Conservation (phyloP, 1,140 invertebrate species). For the Temnothorax nylanderi region DNA sequence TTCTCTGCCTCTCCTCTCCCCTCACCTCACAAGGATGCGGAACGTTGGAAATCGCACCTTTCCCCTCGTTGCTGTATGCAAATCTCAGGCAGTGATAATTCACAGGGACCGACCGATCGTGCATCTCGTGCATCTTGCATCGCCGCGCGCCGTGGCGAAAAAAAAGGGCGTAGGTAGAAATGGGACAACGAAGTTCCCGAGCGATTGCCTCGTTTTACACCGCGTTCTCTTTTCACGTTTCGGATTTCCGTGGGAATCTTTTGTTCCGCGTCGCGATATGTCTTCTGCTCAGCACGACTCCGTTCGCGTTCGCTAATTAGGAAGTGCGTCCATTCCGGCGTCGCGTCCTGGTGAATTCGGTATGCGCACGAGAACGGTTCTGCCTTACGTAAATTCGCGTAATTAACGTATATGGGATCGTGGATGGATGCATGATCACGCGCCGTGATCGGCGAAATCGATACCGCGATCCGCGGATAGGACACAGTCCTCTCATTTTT, state of each 20-base stretch:
- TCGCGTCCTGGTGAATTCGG: slow-evolving; percentile 22
- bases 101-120: slow-evolving; percentile 61
- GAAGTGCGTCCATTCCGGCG: slow-evolving; percentile 52
- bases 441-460: slow-evolving; percentile 38
- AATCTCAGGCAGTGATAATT: slow-evolving; percentile 61
- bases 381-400: slow-evolving; percentile 43
- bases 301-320: slow-evolving; percentile 62
- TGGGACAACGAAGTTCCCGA: background rate
- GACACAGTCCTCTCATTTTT: slow-evolving; percentile 23
- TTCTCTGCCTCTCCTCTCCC: slow-evolving; percentile 13
- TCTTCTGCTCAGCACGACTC: slow-evolving; percentile 27
- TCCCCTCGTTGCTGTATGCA: slow-evolving; percentile 55
- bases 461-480: slow-evolving; percentile 4
- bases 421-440: slow-evolving; percentile 1
- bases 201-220: background rate
- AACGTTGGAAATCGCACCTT: slow-evolving; percentile 59
- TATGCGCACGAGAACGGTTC: slow-evolving; percentile 4
- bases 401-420: slow-evolving; percentile 38
- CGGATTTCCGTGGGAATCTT: slow-evolving; percentile 62
- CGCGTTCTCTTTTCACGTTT: slow-evolving; percentile 33
- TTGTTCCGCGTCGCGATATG: slow-evolving; percentile 12
- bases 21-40: background rate
- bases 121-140: slow-evolving; percentile 59
- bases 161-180: slow-evolving; percentile 31
- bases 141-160: background rate